These are phyloP conservation scores for Volucella inanis DNA, from an alignment of 2,888 invertebrate species.

Conservation along the genomic window DNA sequence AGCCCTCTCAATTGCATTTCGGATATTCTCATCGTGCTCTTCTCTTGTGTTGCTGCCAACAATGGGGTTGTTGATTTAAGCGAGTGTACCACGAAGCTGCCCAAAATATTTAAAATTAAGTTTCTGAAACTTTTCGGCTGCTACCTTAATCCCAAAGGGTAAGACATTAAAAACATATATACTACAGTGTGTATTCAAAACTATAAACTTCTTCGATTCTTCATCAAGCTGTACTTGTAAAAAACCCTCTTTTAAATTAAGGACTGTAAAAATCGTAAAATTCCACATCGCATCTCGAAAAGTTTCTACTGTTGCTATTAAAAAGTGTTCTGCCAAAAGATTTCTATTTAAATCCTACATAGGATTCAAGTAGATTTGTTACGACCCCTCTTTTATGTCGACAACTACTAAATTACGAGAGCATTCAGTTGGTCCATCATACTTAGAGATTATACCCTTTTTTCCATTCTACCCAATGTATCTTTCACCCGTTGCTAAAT, in stretches of 20 bases:
- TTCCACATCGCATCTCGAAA: too few relatives aligned
- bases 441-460: background rate
- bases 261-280: background rate
- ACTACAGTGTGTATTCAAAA: slow-evolving; percentile 66
- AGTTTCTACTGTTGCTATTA: background rate
- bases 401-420: too few relatives aligned
- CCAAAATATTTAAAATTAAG: slow-evolving; percentile 38
- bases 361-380: too few relatives aligned
- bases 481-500: slow-evolving; percentile 69
- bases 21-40: slow-evolving; percentile 16
- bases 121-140: slow-evolving; percentile 26
- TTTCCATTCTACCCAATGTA: background rate
- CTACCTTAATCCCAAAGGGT: too few relatives aligned
- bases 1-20: slow-evolving; percentile 11
- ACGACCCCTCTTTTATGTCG: too few relatives aligned
- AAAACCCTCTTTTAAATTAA: background rate
- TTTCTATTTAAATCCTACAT: too few relatives aligned
- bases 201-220: slow-evolving; percentile 50
- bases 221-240: background rate
- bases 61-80: slow-evolving; percentile 31
- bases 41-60: slow-evolving; percentile 5
- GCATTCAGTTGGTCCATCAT: background rate
- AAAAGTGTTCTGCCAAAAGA: background rate
- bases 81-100: slow-evolving; percentile 4
- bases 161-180: slow-evolving; percentile 32